Conservation (phyloP, 2,113 vertebrate genomes). For the Ranitomeya imitator region DNA sequence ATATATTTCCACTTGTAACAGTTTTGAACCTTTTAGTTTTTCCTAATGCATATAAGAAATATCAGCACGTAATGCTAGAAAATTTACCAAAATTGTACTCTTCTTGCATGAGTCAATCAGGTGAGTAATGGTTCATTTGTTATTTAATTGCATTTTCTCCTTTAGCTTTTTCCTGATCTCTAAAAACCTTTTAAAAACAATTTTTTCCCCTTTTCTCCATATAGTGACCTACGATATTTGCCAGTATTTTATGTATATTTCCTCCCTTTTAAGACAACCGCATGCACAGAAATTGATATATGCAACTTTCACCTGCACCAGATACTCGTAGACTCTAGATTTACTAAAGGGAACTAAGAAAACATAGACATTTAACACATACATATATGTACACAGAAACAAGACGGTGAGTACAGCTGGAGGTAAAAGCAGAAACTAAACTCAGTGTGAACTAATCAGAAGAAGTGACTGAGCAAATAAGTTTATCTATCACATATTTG, state of each 20-base stretch:
- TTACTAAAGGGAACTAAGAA: neutral
- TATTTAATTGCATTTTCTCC: no score
- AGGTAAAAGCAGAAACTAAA: constrained; percentile 5
- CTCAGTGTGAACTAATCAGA: neutral
- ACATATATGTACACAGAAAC: constrained; percentile 18
- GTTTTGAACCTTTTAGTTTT: neutral
- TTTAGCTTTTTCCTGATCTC: no score
- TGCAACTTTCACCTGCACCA: neutral
- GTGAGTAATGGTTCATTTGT: no score
- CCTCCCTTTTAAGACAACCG: neutral
- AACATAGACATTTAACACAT: constrained; percentile 8
- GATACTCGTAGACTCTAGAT: neutral
- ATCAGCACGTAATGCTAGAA: neutral
- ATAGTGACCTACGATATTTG: neutral
- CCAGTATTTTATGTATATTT: neutral
- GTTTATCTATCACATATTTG: neutral
- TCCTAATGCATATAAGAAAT: neutral
- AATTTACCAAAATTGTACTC: neutral
- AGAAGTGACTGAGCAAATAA: neutral
- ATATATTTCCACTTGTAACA: no score
- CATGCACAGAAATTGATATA: neutral
- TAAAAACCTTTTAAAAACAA: neutral
- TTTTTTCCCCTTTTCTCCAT: neutral
- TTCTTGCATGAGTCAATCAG: neutral
- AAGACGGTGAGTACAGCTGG: constrained; percentile 28